These are phyloP conservation scores for Indicator indicator DNA, from an alignment of 2,113 vertebrate genomes.

Conservation along the genomic window DNA sequence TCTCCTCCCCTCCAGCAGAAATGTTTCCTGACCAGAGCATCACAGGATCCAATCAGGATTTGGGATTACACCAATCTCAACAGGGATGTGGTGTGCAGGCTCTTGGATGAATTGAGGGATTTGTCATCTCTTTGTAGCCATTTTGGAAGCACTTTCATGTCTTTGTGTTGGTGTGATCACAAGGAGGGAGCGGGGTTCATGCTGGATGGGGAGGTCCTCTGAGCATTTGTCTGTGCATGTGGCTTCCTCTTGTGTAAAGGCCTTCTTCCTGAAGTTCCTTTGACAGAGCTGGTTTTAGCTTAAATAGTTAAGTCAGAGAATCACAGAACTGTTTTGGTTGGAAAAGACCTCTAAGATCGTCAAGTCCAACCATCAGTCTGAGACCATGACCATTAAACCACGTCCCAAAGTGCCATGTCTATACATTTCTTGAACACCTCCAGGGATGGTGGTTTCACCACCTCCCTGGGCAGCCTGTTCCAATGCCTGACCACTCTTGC, in stretches of 20 bases:
- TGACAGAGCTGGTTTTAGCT: neutral
- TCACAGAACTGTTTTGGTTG: too few species aligned
- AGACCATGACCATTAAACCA: too few species aligned
- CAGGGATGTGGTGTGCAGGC: fast-evolving
- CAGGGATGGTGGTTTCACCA: too few species aligned
- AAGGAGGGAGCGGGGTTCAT: neutral
- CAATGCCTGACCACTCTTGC: too few species aligned
- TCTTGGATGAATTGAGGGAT: neutral
- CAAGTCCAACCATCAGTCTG: too few species aligned
- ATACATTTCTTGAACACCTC: too few species aligned
- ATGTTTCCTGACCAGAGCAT: neutral
- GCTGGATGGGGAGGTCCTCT: neutral
- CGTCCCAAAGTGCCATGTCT: too few species aligned
- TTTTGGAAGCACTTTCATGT: neutral
- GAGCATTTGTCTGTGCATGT: neutral
- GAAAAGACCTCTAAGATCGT: too few species aligned
- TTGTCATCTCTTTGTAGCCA: neutral
- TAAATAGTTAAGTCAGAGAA: neutral
- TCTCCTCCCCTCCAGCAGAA: neutral
- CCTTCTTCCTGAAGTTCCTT: neutral
- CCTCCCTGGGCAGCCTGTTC: too few species aligned
- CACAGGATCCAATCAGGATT: neutral
- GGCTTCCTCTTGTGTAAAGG: neutral
- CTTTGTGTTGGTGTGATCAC: neutral
- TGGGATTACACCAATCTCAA: neutral